A percentile compares a stretch with the other conserved stretches of the same genome.
Conservation (phyloP, 2,797 vertebrate species). For the Alectoris magna region DNA sequence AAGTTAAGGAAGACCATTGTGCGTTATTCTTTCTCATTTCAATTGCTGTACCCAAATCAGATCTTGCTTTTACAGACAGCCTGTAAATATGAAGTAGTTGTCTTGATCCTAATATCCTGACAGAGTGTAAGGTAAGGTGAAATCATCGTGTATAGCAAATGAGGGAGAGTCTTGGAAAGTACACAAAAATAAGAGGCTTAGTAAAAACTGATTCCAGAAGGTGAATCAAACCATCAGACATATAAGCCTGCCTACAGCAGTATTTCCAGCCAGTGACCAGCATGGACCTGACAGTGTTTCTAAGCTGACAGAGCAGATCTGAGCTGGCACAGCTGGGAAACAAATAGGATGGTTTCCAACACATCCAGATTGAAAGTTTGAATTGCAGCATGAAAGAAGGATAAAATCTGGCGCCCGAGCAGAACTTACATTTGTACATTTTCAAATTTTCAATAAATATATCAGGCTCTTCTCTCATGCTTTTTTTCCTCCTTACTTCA, state of each 20-base stretch:
- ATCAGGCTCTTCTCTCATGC: background rate
- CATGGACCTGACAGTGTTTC: background rate
- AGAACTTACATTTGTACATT: background rate
- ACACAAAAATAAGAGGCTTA: background rate
- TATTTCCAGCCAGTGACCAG: background rate
- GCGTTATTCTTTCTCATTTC: background rate
- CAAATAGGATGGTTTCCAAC: background rate
- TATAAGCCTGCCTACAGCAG: background rate
- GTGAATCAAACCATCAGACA: background rate
- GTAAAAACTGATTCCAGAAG: accelerated
- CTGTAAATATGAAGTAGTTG: background rate
- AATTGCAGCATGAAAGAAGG: background rate
- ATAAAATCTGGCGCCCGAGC: background rate
- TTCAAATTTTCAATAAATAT: background rate
- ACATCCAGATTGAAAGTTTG: background rate
- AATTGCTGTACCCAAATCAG: background rate
- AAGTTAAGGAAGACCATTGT: background rate
- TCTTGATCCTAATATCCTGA: background rate
- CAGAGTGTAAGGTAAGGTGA: background rate
- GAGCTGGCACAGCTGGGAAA: background rate
- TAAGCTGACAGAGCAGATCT: background rate
- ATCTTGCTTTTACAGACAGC: background rate
- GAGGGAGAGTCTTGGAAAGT: background rate
- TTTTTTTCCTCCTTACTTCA: background rate
- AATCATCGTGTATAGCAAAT: background rate